These are phyloP conservation scores for Hucho hucho DNA, from an alignment of 2,113 vertebrate genomes.

Conservation along the genomic window DNA sequence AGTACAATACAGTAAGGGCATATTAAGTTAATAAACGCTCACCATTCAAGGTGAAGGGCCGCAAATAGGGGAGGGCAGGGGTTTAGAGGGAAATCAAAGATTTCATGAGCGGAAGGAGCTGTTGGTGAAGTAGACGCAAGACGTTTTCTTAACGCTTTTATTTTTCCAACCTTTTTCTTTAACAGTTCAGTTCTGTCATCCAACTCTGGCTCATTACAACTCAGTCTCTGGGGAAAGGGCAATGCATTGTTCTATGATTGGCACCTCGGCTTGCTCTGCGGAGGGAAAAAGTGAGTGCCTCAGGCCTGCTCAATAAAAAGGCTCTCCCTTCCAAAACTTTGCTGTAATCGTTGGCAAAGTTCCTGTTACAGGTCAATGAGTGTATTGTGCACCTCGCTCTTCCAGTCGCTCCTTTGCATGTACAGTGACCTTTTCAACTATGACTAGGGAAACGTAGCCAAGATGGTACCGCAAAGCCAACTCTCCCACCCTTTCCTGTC, in stretches of 20 bases:
- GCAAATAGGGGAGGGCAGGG: neutral
- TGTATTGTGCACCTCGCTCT: constrained; percentile 52
- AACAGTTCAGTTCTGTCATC: constrained; percentile 19
- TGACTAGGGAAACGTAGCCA: constrained; percentile 36
- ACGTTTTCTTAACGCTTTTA: neutral
- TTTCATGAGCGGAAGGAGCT: neutral
- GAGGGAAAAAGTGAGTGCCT: neutral
- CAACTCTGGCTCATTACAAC: constrained; percentile 57
- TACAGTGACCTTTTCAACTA: constrained; percentile 63
- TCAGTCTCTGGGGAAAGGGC: constrained; percentile 53
- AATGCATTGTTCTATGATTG: constrained; percentile 70
- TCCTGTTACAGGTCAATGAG: constrained; percentile 62
- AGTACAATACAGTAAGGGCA: too few species aligned
- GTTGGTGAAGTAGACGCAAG: neutral
- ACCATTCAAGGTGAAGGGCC: neutral
- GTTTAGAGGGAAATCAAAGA: neutral
- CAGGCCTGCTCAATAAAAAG: constrained; percentile 24
- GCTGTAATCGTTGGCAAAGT: constrained; percentile 48
- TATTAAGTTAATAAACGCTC: too few species aligned
- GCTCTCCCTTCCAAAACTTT: constrained; percentile 25
- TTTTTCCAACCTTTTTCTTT: constrained; percentile 23
- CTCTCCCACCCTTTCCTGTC: neutral
- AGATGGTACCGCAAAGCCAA: constrained; percentile 23
- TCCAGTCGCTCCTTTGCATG: constrained; percentile 42
- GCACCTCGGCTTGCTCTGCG: constrained; percentile 49